Evolutionary conservation across 2,888 invertebrate species (phyloP).

Genomic region (Stomorhina lunata): DNA sequence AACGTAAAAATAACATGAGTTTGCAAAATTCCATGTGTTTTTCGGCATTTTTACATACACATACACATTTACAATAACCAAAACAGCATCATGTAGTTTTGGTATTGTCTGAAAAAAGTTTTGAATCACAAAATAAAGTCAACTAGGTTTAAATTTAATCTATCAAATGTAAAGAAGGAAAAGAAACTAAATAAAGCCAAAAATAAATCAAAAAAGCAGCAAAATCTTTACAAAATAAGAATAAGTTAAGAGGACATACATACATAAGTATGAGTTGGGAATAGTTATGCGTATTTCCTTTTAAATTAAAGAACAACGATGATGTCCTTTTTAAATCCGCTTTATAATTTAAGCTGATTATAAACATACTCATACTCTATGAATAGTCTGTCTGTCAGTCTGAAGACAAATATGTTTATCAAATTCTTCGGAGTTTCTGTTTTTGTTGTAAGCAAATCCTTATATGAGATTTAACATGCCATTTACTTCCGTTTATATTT

Average conservation of each 20-base stretch:
- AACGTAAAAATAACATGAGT: conserved; percentile 34
- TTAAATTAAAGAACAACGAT: conserved; percentile 46
- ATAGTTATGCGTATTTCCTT: conserved; percentile 57
- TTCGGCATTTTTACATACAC: not conserved
- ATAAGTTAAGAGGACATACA: conserved; percentile 21
- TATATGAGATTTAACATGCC: conserved; percentile 56
- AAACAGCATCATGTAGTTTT: not conserved
- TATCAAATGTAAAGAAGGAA: conserved; percentile 12
- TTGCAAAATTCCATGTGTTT: conserved; percentile 41
- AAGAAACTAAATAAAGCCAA: not conserved
- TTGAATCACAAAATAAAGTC: conserved; percentile 27
- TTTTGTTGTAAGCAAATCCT: conserved; percentile 40
- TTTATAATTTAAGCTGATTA: conserved; percentile 66
- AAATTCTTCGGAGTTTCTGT: conserved; percentile 16
- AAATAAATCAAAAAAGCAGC: conserved; percentile 11
- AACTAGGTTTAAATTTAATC: conserved; percentile 48
- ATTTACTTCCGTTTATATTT: conserved; percentile 59
- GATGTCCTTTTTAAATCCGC: conserved; percentile 65
- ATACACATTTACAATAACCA: not conserved
- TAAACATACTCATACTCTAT: conserved; percentile 53
- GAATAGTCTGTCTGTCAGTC: conserved; percentile 20
- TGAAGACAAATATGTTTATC: conserved; percentile 34
- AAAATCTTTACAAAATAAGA: not conserved
- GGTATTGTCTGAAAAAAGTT: not conserved
- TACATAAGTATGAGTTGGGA: not conserved